Conservation (phyloP, 2,113 vertebrate genomes). For the Actenoides hombroni region DNA sequence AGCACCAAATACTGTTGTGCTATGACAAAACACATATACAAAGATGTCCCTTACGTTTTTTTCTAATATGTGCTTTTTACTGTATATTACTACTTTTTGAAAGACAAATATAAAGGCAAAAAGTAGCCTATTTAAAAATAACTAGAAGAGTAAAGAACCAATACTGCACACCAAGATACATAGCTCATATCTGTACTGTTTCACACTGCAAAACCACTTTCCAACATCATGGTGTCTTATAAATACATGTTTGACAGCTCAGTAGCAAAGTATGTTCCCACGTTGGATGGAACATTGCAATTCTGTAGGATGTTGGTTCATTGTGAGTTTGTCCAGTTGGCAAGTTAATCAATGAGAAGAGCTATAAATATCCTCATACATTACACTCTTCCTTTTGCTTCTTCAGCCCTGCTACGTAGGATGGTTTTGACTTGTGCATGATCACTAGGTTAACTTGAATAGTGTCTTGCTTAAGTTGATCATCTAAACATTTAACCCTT, state of each 20-base stretch:
- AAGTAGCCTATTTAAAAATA: not conserved
- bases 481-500: not conserved
- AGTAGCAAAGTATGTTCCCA: not conserved
- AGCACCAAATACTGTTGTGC: not conserved
- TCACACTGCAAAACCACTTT: not conserved
- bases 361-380: not conserved
- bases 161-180: not conserved
- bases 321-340: constrained; percentile 16
- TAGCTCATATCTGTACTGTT: not conserved
- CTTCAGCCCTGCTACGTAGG: not conserved
- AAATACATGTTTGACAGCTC: constrained; percentile 7
- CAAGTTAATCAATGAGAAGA: constrained; percentile 1
- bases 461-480: not conserved
- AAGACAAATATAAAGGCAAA: not conserved
- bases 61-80: not conserved
- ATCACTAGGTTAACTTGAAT: not conserved
- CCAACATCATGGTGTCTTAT: not conserved
- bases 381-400: not conserved
- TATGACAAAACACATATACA: not conserved
- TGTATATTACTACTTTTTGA: not conserved
- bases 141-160: not conserved
- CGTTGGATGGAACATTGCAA: not conserved
- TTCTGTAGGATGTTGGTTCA: not conserved
- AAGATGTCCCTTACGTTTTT: not conserved
- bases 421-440: not conserved